Base-by-base conservation (phyloP, 1,140 invertebrate genomes). In the Neodiprion virginianus region DNA sequence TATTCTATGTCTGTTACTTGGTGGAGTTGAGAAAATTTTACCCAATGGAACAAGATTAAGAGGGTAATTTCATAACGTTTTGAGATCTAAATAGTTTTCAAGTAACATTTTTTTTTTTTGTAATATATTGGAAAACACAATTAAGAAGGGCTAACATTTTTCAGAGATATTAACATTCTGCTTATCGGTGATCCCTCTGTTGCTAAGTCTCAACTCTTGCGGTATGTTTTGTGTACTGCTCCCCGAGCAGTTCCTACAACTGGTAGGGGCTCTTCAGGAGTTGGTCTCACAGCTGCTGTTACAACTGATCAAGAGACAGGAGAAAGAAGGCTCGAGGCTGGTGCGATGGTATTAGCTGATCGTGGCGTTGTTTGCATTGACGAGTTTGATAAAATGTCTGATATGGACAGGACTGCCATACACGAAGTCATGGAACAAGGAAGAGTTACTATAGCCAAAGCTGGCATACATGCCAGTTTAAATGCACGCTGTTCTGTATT, bases 361-460 rank as follows among this genome's bases (percentile, higher is more conserved):
- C 90, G 98, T 72, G 98, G 98, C 28, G 96, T 99, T 68, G 98
- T 99, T 70, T 99, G 98, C 85, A 99, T 99, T 85, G 99, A 99
- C 88, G 98, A 99, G 90, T 99, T 99, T 88, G 98, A 99, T 89
- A 99, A 99, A 90, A 99, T 99, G 99, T 97, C 97, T n/a, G 99
- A 99, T 84, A 96, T 99, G 73, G 98, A 99, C 90, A 91, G 98
- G 81, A 99, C 98, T 14, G 98, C 98, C 28, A 99, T 99, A 77
- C 99, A 99, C 85, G 98, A 99, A 91, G 98, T 99, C 4, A 97
- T 97, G 96, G 96, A 97, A 90, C 96, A 97, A 85, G 96, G 95
- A 23, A 91, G 96, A 81, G 98, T 99, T 1, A 99, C 98, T 7
- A 99, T 99, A 79, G 95, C 98, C 8, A 99, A 99, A 90, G 98